Percentiles rank a stretch among this genome's conserved stretches.
Conservation (phyloP, 2,888 invertebrate species). For the Mesorhabditis belari region DNA sequence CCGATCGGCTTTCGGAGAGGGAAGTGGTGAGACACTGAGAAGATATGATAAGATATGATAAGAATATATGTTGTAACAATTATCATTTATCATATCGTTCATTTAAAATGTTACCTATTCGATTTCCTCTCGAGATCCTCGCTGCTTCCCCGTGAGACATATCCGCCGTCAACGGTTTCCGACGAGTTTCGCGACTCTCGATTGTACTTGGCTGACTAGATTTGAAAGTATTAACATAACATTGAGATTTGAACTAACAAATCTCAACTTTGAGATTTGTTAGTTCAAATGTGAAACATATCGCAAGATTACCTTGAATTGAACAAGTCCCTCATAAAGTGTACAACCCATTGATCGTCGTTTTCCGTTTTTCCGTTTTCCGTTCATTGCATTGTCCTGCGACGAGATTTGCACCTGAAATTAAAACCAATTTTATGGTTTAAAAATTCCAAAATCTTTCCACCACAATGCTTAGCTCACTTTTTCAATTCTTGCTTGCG, state of each 20-base stretch:
- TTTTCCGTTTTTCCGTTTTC: not conserved
- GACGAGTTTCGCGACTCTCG: constrained; percentile 18
- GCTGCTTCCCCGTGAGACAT: constrained; percentile 29
- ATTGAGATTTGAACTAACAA: too few relatives aligned
- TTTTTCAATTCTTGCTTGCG: not conserved
- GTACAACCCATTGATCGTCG: constrained; percentile 5
- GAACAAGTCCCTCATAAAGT: constrained; percentile 16
- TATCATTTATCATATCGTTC: too few relatives aligned
- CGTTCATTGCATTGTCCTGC: not conserved
- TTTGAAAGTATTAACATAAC: too few relatives aligned
- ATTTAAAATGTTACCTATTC: too few relatives aligned
- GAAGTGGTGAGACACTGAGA: not conserved
- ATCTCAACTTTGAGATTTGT: too few relatives aligned
- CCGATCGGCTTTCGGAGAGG: not conserved
- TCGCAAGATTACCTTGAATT: constrained; percentile 15
- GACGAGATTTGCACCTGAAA: not conserved
- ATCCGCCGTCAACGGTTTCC: constrained; percentile 27
- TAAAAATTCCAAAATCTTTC: too few relatives aligned
- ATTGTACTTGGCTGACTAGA: constrained; percentile 16
- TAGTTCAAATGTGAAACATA: too few relatives aligned
- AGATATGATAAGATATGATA: too few relatives aligned
- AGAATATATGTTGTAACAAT: too few relatives aligned
- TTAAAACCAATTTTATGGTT: not conserved
- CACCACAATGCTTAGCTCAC: too few relatives aligned
- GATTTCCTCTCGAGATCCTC: constrained; percentile 26